Evolutionary conservation across 2,113 vertebrate species (phyloP), one percentile per base, ranked within the genome.

Genomic region (Polypterus senegalus): DNA sequence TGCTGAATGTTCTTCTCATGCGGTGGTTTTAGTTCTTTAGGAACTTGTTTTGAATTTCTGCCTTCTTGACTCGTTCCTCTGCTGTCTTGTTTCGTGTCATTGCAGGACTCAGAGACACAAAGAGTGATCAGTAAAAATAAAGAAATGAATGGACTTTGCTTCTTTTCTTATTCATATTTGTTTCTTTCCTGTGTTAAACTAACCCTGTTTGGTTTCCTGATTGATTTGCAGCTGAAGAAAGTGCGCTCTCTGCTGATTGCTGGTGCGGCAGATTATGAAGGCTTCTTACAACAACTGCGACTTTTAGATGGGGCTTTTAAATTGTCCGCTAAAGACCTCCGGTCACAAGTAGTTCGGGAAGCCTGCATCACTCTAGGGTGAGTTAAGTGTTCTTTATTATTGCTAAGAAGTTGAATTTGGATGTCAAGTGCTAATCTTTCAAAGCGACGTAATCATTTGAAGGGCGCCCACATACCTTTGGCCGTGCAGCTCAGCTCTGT

Each of bases 331-430:
- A 97, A 96, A 83, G 96, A 99, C 62, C 81, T 99, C 68, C 86
- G 96, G 49, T 99, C 96, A 59, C 93, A 97, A 83, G 96, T 99
- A 51, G 96, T 99, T 43, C 81, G 95, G 3, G 96, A 99, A 72
- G 92, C 96, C 76, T 99, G 96, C 79, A 93, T 99, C 84, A 98
- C 96, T 0, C 69, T 98, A 64, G 96, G 94, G 96, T 98, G 27
- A 27, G 27, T 27, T 27, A 27, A 27, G 27, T 27, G 27, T 27
- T 27, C 27, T 27, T 27, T 27, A 27, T 27, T 27, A 27, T 27
- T 27, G 27, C 27, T 27, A 27, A 27, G 27, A 27, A 27, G 27
- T 27, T 27, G 27, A 27, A 27, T 27, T 27, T 27, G 27, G 27
- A 27, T 27, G 27, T 27, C 27, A 27, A 27, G 27, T 27, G 27